phyloP scores from a whole-genome alignment of 1,140 invertebrate species.

The Brachionus asplanchnoidis region DNA sequence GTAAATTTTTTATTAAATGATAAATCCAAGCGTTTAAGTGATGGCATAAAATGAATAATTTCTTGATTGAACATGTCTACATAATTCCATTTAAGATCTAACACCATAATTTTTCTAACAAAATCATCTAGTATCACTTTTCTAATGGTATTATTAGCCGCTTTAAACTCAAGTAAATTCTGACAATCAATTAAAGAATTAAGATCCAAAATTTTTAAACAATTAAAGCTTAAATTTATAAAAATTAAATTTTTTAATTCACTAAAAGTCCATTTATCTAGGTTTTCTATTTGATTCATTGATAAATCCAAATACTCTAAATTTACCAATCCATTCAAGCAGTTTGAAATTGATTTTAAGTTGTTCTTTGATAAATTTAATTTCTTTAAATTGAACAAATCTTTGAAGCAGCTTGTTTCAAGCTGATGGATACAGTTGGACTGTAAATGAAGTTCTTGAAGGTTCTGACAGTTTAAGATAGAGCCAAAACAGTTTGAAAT shows the following conservation, averaged over 20 bases:
- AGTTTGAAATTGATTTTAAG: not conserved
- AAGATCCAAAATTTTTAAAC: not conserved
- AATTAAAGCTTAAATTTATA: slow-evolving; percentile 5
- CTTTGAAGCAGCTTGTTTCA: not conserved
- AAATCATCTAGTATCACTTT: not conserved
- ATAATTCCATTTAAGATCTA: not conserved
- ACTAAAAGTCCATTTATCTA: not conserved
- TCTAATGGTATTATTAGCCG: not conserved
- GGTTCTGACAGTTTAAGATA: not conserved
- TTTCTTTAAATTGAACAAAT: not conserved
- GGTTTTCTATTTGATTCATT: slow-evolving; percentile 5
- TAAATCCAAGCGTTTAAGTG: not conserved
- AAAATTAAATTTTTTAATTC: not conserved
- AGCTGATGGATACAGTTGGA: not conserved
- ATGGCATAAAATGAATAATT: not conserved
- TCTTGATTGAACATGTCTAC: not conserved
- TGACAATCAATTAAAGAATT: not conserved
- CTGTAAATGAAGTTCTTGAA: not conserved
- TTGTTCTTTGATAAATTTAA: not conserved
- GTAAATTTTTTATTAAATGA: slow-evolving; percentile 4
- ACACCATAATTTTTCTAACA: not conserved
- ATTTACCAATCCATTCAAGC: not conserved
- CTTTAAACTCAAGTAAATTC: not conserved
- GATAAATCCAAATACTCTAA: not conserved
- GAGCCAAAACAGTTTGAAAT: not conserved